Conservation (phyloP, 1,140 invertebrate genomes). For the Neodiprion lecontei region DNA sequence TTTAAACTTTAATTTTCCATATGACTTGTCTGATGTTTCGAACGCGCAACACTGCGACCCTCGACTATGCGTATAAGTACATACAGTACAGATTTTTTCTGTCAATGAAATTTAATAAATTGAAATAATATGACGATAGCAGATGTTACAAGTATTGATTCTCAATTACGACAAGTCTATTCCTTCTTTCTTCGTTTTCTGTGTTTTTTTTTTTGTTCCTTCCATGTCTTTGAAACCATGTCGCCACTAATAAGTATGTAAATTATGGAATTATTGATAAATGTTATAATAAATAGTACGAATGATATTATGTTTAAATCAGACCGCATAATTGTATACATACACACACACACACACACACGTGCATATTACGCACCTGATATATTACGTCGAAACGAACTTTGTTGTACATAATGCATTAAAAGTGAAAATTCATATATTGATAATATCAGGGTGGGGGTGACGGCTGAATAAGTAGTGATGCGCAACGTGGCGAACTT, state of each 20-base stretch:
- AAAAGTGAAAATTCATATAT: slow-evolving; percentile 32
- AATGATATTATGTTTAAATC: slow-evolving; percentile 7
- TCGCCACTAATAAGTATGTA: slow-evolving; percentile 28
- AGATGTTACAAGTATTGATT: background rate
- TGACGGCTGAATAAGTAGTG: slow-evolving; percentile 38
- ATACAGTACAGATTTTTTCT: background rate
- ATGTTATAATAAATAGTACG: background rate
- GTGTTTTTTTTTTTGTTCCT: slow-evolving; percentile 10
- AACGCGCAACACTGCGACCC: background rate
- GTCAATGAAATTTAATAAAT: background rate
- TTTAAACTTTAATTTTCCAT: background rate
- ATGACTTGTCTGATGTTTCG: background rate
- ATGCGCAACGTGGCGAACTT: background rate
- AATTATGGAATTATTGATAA: slow-evolving; percentile 23
- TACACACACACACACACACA: background rate
- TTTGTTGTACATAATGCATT: slow-evolving; percentile 34
- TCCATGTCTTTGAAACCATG: slow-evolving; percentile 26
- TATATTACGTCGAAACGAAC: no score
- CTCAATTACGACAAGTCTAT: background rate
- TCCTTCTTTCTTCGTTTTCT: background rate
- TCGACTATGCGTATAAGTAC: no score
- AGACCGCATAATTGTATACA: background rate
- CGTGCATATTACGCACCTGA: background rate
- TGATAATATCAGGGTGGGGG: slow-evolving; percentile 24
- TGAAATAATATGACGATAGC: background rate